These are phyloP conservation scores for Ictidomys tridecemlineatus DNA, from an alignment of 2,113 vertebrate species.

Conservation along the genomic window DNA sequence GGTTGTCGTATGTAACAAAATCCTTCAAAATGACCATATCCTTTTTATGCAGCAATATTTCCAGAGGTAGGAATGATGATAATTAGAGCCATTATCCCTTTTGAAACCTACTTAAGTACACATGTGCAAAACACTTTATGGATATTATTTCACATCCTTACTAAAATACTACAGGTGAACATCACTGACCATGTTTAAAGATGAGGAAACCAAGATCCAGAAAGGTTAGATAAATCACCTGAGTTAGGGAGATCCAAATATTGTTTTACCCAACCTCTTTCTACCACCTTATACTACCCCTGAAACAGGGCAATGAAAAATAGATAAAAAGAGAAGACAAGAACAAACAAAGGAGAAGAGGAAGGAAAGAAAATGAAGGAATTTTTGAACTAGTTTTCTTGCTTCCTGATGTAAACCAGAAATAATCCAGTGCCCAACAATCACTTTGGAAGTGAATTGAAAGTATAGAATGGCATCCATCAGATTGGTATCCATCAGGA, in stretches of 20 bases:
- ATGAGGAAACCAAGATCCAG: not conserved
- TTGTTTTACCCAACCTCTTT: not conserved
- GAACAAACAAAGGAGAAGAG: too few relatives aligned
- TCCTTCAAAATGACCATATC: not conserved
- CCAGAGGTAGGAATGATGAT: not conserved
- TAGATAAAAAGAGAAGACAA: not conserved
- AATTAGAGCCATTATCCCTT: not conserved
- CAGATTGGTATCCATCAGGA: not conserved
- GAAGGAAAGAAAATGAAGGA: not conserved
- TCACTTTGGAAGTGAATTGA: not conserved
- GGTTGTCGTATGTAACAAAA: not conserved
- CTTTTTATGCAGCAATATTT: not conserved
- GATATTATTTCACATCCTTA: not conserved
- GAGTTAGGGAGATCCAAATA: not conserved
- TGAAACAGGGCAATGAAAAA: not conserved
- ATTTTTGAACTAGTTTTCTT: not conserved
- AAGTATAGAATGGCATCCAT: not conserved
- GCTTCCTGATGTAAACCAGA: not conserved
- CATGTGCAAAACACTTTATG: not conserved
- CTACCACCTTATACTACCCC: not conserved
- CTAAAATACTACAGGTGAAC: not conserved
- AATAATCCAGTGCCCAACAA: not conserved
- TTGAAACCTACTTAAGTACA: not conserved
- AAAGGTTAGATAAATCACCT: not conserved
- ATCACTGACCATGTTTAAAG: not conserved